Conservation (phyloP, 2,888 invertebrate species). For the Macropis europaea region DNA sequence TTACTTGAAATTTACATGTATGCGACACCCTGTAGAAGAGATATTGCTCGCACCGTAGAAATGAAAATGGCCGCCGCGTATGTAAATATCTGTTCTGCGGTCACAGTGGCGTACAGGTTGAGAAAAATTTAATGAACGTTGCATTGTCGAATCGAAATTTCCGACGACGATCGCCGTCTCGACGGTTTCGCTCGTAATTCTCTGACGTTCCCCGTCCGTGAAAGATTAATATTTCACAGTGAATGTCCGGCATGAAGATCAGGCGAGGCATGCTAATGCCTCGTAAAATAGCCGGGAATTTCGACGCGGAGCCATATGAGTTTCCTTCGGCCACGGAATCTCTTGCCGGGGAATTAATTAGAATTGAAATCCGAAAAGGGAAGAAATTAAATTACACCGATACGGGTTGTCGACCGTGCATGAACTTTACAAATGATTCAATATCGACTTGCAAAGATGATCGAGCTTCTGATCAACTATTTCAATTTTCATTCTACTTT, state of each 20-base stretch:
- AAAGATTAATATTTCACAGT: conserved; percentile 34
- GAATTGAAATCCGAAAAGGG: conserved; percentile 14
- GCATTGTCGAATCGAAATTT: neutral
- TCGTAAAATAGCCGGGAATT: conserved; percentile 27
- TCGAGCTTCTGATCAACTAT: neutral
- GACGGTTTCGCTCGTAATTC: conserved; percentile 10
- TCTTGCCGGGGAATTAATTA: conserved; percentile 8
- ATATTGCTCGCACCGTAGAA: neutral
- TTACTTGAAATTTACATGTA: too few species aligned
- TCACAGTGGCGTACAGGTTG: too few species aligned
- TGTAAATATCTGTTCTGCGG: too few species aligned
- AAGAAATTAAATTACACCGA: conserved; percentile 19
- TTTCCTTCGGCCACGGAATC: conserved; percentile 2
- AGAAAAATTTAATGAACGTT: conserved; percentile 17
- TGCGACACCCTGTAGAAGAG: neutral
- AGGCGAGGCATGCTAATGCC: conserved; percentile 21
- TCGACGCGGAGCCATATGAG: neutral
- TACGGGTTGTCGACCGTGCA: conserved; percentile 19
- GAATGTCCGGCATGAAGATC: conserved; percentile 12
- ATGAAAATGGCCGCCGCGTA: neutral
- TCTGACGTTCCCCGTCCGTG: neutral
- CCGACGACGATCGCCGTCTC: neutral
- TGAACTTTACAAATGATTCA: conserved; percentile 16
- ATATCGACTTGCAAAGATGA: conserved; percentile 1
- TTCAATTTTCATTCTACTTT: neutral